Base-by-base conservation (phyloP, 1,140 invertebrate genomes). In the Anoplolepis gracilipes region DNA sequence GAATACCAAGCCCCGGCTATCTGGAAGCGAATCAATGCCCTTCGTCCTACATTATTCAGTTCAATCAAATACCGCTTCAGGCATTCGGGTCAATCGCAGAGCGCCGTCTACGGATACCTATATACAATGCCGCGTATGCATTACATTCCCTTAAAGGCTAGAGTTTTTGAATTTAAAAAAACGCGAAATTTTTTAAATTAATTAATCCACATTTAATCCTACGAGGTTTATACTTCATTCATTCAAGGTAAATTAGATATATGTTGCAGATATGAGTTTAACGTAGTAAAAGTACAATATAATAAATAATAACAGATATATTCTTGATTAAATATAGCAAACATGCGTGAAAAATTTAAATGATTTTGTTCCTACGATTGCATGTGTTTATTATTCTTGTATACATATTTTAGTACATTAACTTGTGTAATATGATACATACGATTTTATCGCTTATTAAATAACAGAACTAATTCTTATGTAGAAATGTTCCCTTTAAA, bases 1-100 rank as follows among this genome's bases (percentile, higher is more conserved):
- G 79, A 90, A 91, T 91, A 86, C 84, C 88, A 87, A 90, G 89
- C 59, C 25, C n/a, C 78, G 61, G 81, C 62, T 85, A 85, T 91
- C 91, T 89, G 72, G 72, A 61, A 89, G 90, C 88, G 90, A 93
- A 93, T 92, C 89, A 90, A 92, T 90, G 92, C 90, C 91, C 91
- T 93, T 93, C 92, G 90, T 62, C 90, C 90, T 92, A 91, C 90
- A 93, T 93, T 92, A 93, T 93, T 92, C 90, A 91, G 86, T 91
- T 88, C 87, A 90, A 92, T 93, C 91, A 87, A 92, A 91, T 93
- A 82, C 73, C 87, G 90, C 85, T 90, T 86, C 85, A 89, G 87
- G 91, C 91, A 92, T 93, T 90, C 87, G 77, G 90, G 90, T 92
- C 90, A 91, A 82, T 91, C 69, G 70, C 67, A 69, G 82, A 61